Percentiles rank a stretch among this genome's conserved stretches.
These are phyloP conservation scores for Heliconius melpomene DNA, from an alignment of 1,140 invertebrate species.

Conservation along the genomic window DNA sequence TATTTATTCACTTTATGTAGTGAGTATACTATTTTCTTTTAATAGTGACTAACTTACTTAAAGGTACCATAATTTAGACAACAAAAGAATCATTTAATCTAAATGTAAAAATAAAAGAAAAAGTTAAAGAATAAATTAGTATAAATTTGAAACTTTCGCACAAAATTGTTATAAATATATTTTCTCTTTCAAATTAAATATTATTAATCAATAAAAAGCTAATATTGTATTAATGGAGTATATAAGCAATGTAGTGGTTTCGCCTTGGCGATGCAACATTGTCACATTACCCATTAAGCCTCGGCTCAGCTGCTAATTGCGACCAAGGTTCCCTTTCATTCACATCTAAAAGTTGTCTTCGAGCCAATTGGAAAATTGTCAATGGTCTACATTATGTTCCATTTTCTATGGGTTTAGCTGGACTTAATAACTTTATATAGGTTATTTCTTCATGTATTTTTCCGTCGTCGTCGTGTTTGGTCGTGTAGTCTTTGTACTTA, in stretches of 20 bases:
- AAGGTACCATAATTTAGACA: no score
- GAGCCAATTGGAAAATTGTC: conserved; percentile 5
- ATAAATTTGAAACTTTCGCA: no score
- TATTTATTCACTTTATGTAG: background rate
- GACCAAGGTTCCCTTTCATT: conserved; percentile 29
- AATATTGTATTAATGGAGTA: background rate
- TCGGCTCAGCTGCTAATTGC: conserved; percentile 21
- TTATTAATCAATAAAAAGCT: background rate
- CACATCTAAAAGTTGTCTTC: background rate
- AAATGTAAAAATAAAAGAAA: no score
- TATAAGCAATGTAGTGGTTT: background rate
- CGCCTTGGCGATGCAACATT: conserved; percentile 20
- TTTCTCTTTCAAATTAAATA: no score
- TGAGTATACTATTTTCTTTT: background rate
- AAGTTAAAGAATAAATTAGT: no score
- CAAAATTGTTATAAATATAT: no score
- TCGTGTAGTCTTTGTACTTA: no score
- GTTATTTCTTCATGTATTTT: background rate
- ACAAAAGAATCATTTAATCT: no score
- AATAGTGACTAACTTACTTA: no score
- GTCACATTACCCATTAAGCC: conserved; percentile 22
- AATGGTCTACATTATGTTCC: background rate
- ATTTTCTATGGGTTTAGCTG: background rate
- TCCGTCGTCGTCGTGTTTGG: background rate
- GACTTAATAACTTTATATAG: background rate